Base-by-base conservation (phyloP, 2,888 invertebrate species). In the Emmelina monodactyla region DNA sequence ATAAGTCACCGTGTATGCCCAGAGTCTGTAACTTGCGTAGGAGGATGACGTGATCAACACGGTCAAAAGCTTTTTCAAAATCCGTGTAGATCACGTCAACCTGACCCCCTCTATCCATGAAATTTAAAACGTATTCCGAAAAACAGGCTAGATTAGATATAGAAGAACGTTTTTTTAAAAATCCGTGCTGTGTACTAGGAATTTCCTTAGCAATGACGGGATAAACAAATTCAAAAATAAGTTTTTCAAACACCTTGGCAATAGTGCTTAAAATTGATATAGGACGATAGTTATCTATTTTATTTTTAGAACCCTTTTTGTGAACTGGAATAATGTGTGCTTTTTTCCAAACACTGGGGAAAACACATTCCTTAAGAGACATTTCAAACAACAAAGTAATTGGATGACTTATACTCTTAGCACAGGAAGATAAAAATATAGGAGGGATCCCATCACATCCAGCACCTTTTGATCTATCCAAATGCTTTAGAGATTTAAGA, bases 331-430 rank as follows among this genome's bases (percentile, higher is more conserved):
- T 12, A 7, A 35, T 15, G 9, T 31, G 12, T 7, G 35, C 35
- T 29, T 14, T 16, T 9, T 37, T 37, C 37, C 37, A 37, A 12
- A 31, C 15, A 16, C 11, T 14, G 2, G 37, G 37, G 16, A 37
- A 37, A 11, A 33, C 14, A 3, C 33, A 33, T 12, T 37, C 33
- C 13, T 11, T 14, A 7, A 37, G 5, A 16, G 37, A 37, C 2
- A 30, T 12, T 3, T 33, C 15, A 16, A 33, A 31, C 3, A 32
- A 12, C 2, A 82, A 91, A 29, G 66, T 92, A 14, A 33, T 15
- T 15, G 33, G 33, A 3, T 11, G 12, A 3, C n/a, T 15, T 1
- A 33, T 6, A 15, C 25, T 15, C 3, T 33, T 28, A n/a, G 33
- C 33, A 28, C 33, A 33, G 2, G 25, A 25, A 2, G 25, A 14